Percentiles rank a stretch among this genome's conserved stretches.
phyloP scores from a whole-genome alignment of 2,888 invertebrate species.

The Drosophila birchii region DNA sequence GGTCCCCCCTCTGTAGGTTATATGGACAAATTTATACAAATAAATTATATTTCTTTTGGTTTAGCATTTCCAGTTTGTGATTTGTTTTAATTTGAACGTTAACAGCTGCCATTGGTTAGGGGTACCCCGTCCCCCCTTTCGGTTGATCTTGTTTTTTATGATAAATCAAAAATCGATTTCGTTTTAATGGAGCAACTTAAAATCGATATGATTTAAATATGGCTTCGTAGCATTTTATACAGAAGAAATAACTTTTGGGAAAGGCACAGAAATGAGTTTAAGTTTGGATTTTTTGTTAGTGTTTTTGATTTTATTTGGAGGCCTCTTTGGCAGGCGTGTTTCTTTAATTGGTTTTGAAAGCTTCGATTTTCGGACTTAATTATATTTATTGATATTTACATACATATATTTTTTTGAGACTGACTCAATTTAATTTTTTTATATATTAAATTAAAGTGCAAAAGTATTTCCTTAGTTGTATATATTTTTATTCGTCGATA shows the following conservation, averaged over 20 bases:
- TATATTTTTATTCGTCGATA: slow-evolving; percentile 9
- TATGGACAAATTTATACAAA: slow-evolving; percentile 36
- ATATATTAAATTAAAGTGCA: neutral
- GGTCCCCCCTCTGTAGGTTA: neutral
- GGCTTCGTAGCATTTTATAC: slow-evolving; percentile 30
- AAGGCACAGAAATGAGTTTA: slow-evolving; percentile 29
- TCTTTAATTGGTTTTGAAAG: slow-evolving; percentile 76
- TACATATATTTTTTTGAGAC: neutral
- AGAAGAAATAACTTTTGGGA: slow-evolving; percentile 30
- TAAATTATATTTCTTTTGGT: slow-evolving; percentile 58
- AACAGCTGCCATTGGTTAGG: slow-evolving; percentile 37
- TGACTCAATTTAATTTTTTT: neutral
- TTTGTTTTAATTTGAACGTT: slow-evolving; percentile 34
- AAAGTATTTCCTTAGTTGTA: neutral
- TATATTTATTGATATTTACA: slow-evolving; percentile 16
- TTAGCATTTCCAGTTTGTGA: slow-evolving; percentile 66
- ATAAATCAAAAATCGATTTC: slow-evolving; percentile 70
- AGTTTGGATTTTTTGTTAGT: slow-evolving; percentile 5
- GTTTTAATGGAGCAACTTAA: slow-evolving; percentile 42
- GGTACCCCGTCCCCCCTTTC: neutral
- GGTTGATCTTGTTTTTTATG: slow-evolving; percentile 54
- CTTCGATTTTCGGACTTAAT: slow-evolving; percentile 42
- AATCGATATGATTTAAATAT: slow-evolving; percentile 66
- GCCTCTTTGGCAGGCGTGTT: slow-evolving; percentile 53
- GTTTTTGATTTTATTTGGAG: slow-evolving; percentile 45